Base-by-base conservation (phyloP, 1,140 invertebrate genomes). In the Daktulosphaira vitifoliae region DNA sequence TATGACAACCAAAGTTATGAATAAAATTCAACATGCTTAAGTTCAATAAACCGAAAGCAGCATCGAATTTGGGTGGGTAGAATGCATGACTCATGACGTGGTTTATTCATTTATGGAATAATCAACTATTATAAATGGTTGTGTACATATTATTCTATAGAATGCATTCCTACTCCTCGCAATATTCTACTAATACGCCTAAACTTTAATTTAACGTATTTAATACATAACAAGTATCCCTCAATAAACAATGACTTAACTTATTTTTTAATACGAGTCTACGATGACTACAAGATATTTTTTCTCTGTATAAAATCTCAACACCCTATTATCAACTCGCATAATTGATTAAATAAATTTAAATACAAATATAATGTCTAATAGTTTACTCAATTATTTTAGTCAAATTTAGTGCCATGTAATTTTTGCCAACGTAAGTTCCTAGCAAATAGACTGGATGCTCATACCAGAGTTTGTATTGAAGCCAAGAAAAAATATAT, bases 371-470 rank as follows among this genome's bases (percentile, higher is more conserved):
- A n/a, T n/a, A n/a, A n/a, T n/a, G n/a, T n/a, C n/a, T n/a, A n/a
- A n/a, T n/a, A n/a, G n/a, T n/a, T n/a, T n/a, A n/a, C n/a, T n/a
- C n/a, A n/a, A n/a, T n/a, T n/a, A 37, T 73, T 74, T 37, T 68
- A 80, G 77, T 73, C 75, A 13, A 52, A 66, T 18, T 54, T 70
- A 38, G 66, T 68, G 16, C 59, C 67, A 37, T 68, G 69, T 33
- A 66, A 68, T 22, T 37, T 44, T 37, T 68, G 69, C 33, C 62
- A 65, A 25, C 48, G 68, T 6, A 70, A 66, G 53, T 68, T 68
- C 49, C 49, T 67, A 39, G 62, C 69, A 38, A 33, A 44, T 39
- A 46, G 69, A 15, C 66, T 68, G 3, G 67, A 66, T 38, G 62
- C 65, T 15, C 69, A 68, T 42, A 15, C 49, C 20, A 56, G 59